Evolutionary conservation across 2,797 vertebrate genomes (phyloP), one percentile per base, ranked within the genome.

Genomic region (Sebastes vulpes): DNA sequence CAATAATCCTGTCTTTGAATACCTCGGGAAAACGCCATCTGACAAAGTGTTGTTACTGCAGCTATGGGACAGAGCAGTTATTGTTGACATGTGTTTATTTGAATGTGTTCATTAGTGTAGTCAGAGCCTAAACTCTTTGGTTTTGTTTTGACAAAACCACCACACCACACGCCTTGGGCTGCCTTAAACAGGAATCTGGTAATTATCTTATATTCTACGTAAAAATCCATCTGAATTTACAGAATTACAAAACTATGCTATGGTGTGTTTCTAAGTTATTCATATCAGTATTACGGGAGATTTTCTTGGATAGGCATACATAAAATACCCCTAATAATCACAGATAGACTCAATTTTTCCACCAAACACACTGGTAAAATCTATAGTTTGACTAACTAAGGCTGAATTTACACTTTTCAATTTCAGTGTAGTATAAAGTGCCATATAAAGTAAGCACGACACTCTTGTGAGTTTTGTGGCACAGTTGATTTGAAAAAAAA

Each of bases 391-490:
- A 77, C 48, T 56, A 87, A 87, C 88, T 86, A 92, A 94, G 92
- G 90, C 93, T 85, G 64, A 82, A 81, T 79, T 83, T 87, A 88
- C 86, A 87, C 85, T 81, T 86, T 71, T 86, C 67, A 71, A 83
- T 86, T 86, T 90, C 85, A 90, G 82, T 88, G 86, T 90, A 88
- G 84, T 31, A 61, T 91, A 81, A 94, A 89, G 92, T 90, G 92
- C 88, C 91, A 70, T 69, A 63, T 71, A 80, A 86, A 84, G 72
- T 79, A 88, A 86, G 88, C 85, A 90, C 57, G n/a, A 86, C 83
- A 87, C 87, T 85, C 71, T 61, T 76, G 65, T 81, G 78, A 95
- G 94, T 94, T 96, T 95, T 96, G 96, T 97, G 97, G 97, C 97
- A 96, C 96, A 93, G 90, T 85, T 81, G 60, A 86, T 78, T 77